Conservation (phyloP, 2,113 vertebrate species). For the Saguinus imperator region DNA sequence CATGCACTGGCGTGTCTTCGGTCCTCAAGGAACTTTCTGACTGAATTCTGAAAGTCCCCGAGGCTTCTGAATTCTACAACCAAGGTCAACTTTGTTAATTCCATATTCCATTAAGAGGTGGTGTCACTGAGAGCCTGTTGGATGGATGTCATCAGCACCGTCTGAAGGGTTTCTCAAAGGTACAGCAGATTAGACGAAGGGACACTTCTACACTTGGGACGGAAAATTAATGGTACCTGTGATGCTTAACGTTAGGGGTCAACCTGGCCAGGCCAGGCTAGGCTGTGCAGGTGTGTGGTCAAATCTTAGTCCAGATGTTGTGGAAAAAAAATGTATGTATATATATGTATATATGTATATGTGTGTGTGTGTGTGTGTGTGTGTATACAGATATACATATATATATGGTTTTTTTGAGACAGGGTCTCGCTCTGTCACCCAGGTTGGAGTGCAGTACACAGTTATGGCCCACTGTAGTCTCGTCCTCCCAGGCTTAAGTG, state of each 20-base stretch:
- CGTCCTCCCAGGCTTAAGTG: no score
- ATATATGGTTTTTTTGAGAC: no score
- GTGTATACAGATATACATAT: no score
- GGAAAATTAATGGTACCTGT: rapidly evolving
- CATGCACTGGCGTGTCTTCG: background rate
- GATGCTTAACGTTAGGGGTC: rapidly evolving
- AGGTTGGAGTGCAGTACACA: no score
- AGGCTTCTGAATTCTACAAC: background rate
- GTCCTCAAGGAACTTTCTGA: background rate
- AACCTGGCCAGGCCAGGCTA: rapidly evolving
- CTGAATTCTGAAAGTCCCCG: background rate
- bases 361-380: no score
- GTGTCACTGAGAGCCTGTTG: rapidly evolving
- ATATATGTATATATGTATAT: no score
- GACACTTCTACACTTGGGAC: background rate
- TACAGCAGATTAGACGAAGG: rapidly evolving
- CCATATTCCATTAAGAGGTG: background rate
- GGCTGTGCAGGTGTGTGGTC: rapidly evolving
- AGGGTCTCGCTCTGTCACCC: no score
- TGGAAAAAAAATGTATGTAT: no score
- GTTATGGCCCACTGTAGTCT: no score
- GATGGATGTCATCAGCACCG: no score
- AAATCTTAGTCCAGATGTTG: no score
- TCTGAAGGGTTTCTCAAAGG: background rate
- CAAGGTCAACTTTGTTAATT: background rate